Evolutionary conservation across 2,888 invertebrate species (phyloP).

Genomic region (Drosophila tripunctata): DNA sequence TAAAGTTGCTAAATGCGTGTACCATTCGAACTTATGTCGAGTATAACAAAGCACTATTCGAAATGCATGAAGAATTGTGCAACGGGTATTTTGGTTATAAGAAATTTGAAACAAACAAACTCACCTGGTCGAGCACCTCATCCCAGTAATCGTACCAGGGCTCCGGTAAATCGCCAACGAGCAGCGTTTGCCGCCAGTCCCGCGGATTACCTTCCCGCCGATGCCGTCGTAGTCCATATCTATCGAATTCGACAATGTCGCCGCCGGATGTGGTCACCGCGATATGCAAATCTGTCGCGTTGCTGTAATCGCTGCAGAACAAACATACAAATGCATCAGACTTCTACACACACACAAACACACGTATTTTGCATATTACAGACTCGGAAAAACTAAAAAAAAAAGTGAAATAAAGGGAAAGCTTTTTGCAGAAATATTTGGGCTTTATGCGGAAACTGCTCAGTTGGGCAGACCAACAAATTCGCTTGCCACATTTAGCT

Average conservation of each 20-base stretch:
- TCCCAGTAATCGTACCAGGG: slow-evolving; percentile 90
- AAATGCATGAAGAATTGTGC: too few species aligned
- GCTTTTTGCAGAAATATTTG: slow-evolving; percentile 11
- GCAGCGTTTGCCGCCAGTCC: slow-evolving; percentile 88
- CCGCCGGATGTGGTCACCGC: slow-evolving; percentile 94
- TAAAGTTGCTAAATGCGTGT: too few species aligned
- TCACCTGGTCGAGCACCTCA: slow-evolving; percentile 87
- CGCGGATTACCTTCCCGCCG: slow-evolving; percentile 81
- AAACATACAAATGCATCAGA: slow-evolving; percentile 50
- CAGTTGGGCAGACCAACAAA: slow-evolving; percentile 4
- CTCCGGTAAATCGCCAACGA: slow-evolving; percentile 88
- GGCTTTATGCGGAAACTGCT: slow-evolving; percentile 15
- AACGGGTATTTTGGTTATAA: too few species aligned
- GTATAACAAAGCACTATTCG: too few species aligned
- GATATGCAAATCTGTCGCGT: slow-evolving; percentile 94
- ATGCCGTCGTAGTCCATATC: slow-evolving; percentile 87
- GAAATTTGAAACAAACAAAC: slow-evolving; percentile 1
- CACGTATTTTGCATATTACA: slow-evolving; percentile 48
- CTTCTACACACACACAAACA: slow-evolving; percentile 4
- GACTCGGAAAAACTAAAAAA: not conserved
- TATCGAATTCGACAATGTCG: slow-evolving; percentile 93
- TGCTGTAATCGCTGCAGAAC: slow-evolving; percentile 89
- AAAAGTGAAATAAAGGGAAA: slow-evolving; percentile 4
- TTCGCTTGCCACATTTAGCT: slow-evolving; percentile 14
- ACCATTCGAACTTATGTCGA: too few species aligned